phyloP scores from a whole-genome alignment of 2,797 vertebrate genomes.

The Gallinago solitaria region DNA sequence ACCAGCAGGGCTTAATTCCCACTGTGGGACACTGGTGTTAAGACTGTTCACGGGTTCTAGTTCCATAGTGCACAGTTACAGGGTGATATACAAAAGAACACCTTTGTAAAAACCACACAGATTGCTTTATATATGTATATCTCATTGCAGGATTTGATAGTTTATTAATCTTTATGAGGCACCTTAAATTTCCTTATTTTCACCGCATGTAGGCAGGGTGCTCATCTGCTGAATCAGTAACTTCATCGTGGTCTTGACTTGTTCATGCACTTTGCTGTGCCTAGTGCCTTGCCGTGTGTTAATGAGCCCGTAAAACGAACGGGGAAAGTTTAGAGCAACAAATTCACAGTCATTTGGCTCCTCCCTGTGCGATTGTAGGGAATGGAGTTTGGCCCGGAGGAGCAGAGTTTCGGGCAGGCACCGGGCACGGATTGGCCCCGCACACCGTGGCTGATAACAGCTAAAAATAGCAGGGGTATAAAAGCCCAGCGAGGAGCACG shows the following conservation, averaged over 20 bases:
- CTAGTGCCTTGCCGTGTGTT: neutral
- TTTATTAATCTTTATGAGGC: neutral
- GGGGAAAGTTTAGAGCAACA: neutral
- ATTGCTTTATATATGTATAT: neutral
- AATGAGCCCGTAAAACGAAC: neutral
- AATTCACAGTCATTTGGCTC: neutral
- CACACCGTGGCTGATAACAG: neutral
- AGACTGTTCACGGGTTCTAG: neutral
- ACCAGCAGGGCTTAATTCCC: neutral
- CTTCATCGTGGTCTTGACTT: neutral
- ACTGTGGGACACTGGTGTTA: neutral
- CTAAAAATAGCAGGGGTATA: conserved; percentile 77
- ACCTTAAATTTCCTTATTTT: neutral
- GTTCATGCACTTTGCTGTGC: neutral
- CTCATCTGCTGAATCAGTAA: neutral
- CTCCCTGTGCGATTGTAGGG: conserved; percentile 27
- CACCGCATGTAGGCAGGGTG: neutral
- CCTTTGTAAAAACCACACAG: neutral
- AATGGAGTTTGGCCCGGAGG: conserved; percentile 53
- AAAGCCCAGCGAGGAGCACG: conserved; percentile 12
- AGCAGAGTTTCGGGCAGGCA: conserved; percentile 51
- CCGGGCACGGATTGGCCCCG: conserved; percentile 40
- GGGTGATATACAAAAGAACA: neutral
- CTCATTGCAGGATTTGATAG: neutral
- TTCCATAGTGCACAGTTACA: neutral